Conservation (phyloP, 30 jellyfish, hydroid and myxozoan species). For the Phacellophora camtschatica region DNA sequence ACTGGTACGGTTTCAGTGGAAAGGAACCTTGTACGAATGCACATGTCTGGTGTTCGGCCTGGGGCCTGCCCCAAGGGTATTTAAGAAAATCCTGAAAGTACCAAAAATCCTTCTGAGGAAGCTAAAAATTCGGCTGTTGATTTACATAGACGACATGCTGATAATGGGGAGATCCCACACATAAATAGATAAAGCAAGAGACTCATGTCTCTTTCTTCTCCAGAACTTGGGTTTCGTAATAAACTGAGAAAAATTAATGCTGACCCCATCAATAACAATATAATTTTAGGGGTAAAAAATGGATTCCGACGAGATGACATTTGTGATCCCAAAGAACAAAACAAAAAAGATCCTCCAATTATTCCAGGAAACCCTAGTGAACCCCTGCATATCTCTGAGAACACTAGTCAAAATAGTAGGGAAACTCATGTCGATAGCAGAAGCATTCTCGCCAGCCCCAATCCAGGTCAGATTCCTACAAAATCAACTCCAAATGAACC, state of each 20-base stretch:
- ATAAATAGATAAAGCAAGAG: not conserved
- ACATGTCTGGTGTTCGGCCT: not conserved
- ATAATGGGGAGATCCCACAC: not conserved
- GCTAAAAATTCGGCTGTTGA: not conserved
- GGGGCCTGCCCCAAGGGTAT: not conserved
- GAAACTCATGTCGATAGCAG: slow-evolving; percentile 34
- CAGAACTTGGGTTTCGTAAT: not conserved
- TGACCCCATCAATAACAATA: slow-evolving; percentile 1
- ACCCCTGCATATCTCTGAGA: slow-evolving; percentile 6
- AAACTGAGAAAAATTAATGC: not conserved
- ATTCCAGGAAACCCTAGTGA: slow-evolving; percentile 21
- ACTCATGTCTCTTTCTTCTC: not conserved
- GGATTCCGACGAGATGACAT: not conserved
- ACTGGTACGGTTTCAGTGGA: not conserved
- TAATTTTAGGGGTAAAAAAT: slow-evolving; percentile 19
- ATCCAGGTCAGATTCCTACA: slow-evolving; percentile 23
- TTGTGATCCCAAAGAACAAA: not conserved
- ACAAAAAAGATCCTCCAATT: not conserved
- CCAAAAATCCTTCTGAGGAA: not conserved
- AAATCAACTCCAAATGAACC: slow-evolving; percentile 1
- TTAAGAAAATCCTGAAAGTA: not conserved
- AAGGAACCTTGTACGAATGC: not conserved
- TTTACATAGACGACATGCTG: slow-evolving; percentile 49
- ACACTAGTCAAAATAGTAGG: slow-evolving; percentile 13
- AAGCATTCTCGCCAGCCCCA: slow-evolving; percentile 51